Percentiles rank a stretch among this genome's conserved stretches.
Evolutionary conservation across 1,140 invertebrate genomes (phyloP).

Genomic region (Euura saliciscinereae): DNA sequence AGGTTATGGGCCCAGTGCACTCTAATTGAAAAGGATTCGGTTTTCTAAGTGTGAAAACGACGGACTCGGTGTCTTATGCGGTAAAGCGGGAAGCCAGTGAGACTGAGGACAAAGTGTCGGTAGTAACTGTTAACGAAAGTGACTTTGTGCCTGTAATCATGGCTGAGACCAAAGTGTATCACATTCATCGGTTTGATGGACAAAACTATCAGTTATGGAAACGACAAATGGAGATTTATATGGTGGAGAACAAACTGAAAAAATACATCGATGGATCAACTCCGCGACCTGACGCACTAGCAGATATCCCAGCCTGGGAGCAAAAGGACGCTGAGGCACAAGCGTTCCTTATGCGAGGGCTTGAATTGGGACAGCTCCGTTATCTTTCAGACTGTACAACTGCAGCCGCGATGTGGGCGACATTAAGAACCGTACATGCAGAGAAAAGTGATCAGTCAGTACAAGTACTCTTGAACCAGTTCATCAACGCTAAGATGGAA

Average conservation of each 20-base stretch:
- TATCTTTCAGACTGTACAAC: conserved; percentile 27
- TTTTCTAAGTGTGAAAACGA: too few species aligned
- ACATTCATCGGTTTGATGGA: conserved; percentile 24
- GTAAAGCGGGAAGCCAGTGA: too few species aligned
- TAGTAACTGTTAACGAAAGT: too few species aligned
- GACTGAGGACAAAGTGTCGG: too few species aligned
- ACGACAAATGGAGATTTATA: conserved; percentile 20
- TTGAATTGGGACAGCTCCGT: conserved; percentile 28
- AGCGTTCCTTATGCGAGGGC: conserved; percentile 26
- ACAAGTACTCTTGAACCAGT: conserved; percentile 26
- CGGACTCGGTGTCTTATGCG: too few species aligned
- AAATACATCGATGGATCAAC: conserved; percentile 17
- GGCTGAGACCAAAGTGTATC: conserved; percentile 15
- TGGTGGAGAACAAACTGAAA: conserved; percentile 22
- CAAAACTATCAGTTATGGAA: conserved; percentile 19
- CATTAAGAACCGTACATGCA: conserved; percentile 22
- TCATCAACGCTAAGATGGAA: conserved; percentile 29
- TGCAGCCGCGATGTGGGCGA: conserved; percentile 26
- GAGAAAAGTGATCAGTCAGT: conserved; percentile 30
- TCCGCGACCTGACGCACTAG: background rate
- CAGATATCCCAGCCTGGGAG: conserved; percentile 12
- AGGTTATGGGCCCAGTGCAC: too few species aligned
- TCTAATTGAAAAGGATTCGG: too few species aligned
- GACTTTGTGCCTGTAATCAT: too few species aligned
- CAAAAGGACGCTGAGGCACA: conserved; percentile 29